Base-by-base conservation (phyloP, 2,888 invertebrate species). In the Cacoxenus indagator region DNA sequence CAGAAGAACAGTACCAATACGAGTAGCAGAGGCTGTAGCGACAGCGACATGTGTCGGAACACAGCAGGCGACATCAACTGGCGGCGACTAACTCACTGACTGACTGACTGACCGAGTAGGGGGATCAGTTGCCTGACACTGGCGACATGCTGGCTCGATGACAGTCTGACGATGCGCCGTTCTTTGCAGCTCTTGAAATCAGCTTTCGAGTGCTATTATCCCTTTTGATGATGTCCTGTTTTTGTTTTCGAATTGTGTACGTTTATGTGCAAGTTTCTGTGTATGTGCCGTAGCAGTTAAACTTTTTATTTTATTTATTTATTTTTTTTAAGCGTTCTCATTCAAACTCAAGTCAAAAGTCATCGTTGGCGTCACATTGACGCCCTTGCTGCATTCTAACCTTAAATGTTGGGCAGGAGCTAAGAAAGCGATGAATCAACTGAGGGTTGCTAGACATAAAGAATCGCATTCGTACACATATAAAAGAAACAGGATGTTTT, bases 11-110 rank as follows among this genome's bases (percentile, higher is more conserved):
- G 48, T 48, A 19, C 11, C 79, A 82, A 79, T 81, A 79, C 79
- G 82, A 82, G 79, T 79, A 78, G 78, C 82, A 75, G 81, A 81
- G 74, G 37, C 14, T 77, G 75, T 76, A 81, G 78, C 78, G n/a
- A n/a, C 67, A 82, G 75, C 68, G n/a, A 55, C 48, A 54, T 26
- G 64, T 26, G 48, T 27, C 64, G 48, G 37, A 27, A 27, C 29
- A 55, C 54, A 27, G 54, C 54, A 43, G 71, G 59, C 51, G 70
- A 70, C 70, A 68, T 73, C 76, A 73, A 73, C 31, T 61, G 37
- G n/a, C n/a, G n/a, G n/a, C n/a, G n/a, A n/a, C n/a, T n/a, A n/a
- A n/a, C n/a, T n/a, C n/a, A 75, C 48, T 48, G 19, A 4, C 48
- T 48, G 48, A 48, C 48, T 48, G 8, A 43, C 43, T 43, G 19